A percentile compares a stretch with the other conserved stretches of the same genome.
phyloP scores from a whole-genome alignment of 1,140 invertebrate genomes.

The Bicyclus anynana region DNA sequence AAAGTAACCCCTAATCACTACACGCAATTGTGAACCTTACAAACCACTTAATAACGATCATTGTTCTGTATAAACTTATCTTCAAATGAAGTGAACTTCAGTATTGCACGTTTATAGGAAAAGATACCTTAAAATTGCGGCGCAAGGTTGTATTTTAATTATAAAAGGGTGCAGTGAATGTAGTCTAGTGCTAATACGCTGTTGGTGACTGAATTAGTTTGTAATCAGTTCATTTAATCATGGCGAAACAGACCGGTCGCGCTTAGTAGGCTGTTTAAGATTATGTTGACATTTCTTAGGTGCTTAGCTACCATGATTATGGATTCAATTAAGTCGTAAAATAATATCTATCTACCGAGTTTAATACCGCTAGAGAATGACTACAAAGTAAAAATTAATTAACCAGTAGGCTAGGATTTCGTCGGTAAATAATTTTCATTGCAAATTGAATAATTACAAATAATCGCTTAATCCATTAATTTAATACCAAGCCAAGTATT shows the following conservation, averaged over 20 bases:
- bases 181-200: slow-evolving; percentile 24
- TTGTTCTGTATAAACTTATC: slow-evolving; percentile 7
- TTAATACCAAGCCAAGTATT: too few relatives aligned
- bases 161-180: slow-evolving; percentile 2
- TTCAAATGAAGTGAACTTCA: background rate
- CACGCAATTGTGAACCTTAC: slow-evolving; percentile 10
- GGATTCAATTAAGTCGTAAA: background rate
- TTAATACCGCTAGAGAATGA: too few relatives aligned
- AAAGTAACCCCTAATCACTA: slow-evolving; percentile 13
- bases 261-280: slow-evolving; percentile 4
- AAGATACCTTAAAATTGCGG: background rate
- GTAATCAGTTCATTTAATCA: slow-evolving; percentile 48
- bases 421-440: too few relatives aligned
- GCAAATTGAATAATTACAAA: too few relatives aligned
- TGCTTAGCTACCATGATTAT: background rate
- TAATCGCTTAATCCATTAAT: too few relatives aligned
- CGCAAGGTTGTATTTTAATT: slow-evolving; percentile 21
- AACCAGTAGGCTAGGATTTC: too few relatives aligned
- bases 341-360: too few relatives aligned
- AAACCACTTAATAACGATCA: slow-evolving; percentile 7
- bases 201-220: slow-evolving; percentile 43
- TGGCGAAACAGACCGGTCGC: slow-evolving; percentile 23
- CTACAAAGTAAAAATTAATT: too few relatives aligned
- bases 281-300: background rate
- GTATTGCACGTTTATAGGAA: background rate